Base-by-base conservation (phyloP, 2,797 vertebrate species). In the Spea hammondii region DNA sequence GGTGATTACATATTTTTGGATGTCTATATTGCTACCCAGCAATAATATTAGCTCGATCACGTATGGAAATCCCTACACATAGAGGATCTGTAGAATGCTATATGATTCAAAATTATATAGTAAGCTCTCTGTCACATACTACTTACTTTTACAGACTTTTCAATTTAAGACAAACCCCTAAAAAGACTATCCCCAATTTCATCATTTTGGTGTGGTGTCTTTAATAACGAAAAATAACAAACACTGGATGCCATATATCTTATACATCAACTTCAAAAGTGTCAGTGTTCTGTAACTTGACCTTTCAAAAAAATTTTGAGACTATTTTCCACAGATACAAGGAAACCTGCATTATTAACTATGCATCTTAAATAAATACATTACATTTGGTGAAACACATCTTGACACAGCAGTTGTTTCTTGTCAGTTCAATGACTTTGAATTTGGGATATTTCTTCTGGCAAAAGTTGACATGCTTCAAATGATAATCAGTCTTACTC, bases 371-470 rank as follows among this genome's bases (percentile, higher is more conserved):
- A 74, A 82, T 83, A n/a, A 87, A 83, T 83, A 65, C 76, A 64
- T 83, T 66, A 60, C 71, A 82, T 87, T 83, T 84, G 76, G 48
- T 79, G 80, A 84, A 89, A 88, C 83, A 68, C 12, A 57, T 86
- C 89, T 89, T 88, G 90, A 89, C 84, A 79, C 46, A 85, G 73
- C 87, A 89, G 85, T 89, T 92, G 85, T 89, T 90, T 83, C 84
- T 86, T 89, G 86, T 89, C 87, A 88, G 80, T 88, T 88, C 86
- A 88, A 84, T 89, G 79, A 89, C 60, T 86, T 86, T 86, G 82
- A 84, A 70, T 88, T 69, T 57, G 76, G 72, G 83, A 86, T 85
- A 83, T 85, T 74, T 86, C 89, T 90, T 83, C 85, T 84, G 86
- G 89, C 83, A 73, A 86, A 79, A 84, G 76, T 81, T 78, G 85